Evolutionary conservation across 2,113 vertebrate genomes (phyloP).

Genomic region (Triplophysa rosa): DNA sequence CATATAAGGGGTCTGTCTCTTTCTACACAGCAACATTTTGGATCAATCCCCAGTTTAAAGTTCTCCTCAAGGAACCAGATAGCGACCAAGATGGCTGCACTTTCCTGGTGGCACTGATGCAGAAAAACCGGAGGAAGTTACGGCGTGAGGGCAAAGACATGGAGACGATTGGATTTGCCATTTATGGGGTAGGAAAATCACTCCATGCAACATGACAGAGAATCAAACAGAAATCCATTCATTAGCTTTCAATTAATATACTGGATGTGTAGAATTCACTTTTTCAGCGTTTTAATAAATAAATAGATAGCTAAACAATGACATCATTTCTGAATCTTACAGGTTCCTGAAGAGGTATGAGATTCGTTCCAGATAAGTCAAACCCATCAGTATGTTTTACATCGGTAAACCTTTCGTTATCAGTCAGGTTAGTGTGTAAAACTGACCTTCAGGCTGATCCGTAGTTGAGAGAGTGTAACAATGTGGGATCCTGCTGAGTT

Average conservation of each 20-base stretch:
- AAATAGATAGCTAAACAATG: neutral
- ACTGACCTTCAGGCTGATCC: neutral
- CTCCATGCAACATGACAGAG: neutral
- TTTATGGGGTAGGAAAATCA: conserved; percentile 82
- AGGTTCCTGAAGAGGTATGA: conserved; percentile 53
- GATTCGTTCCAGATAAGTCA: conserved; percentile 23
- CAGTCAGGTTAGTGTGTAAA: conserved; percentile 33
- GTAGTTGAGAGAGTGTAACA: neutral
- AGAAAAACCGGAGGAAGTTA: conserved; percentile 89
- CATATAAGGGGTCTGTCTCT: neutral
- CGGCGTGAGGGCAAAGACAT: conserved; percentile 85
- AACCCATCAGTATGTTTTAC: neutral
- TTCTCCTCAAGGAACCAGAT: conserved; percentile 81
- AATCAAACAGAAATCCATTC: too few species aligned
- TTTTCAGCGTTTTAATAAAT: neutral
- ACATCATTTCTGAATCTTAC: conserved; percentile 21
- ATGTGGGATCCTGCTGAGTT: neutral
- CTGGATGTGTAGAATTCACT: too few species aligned
- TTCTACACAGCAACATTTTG: conserved; percentile 86
- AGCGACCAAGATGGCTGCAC: conserved; percentile 78
- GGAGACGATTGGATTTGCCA: conserved; percentile 93
- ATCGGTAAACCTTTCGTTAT: conserved; percentile 19
- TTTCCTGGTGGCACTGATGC: conserved; percentile 91
- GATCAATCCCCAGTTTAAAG: conserved; percentile 95
- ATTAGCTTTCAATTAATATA: too few species aligned